Percentiles rank a stretch among this genome's conserved stretches.
Conservation (phyloP, 2,888 invertebrate genomes). For the Pterostichus niger region DNA sequence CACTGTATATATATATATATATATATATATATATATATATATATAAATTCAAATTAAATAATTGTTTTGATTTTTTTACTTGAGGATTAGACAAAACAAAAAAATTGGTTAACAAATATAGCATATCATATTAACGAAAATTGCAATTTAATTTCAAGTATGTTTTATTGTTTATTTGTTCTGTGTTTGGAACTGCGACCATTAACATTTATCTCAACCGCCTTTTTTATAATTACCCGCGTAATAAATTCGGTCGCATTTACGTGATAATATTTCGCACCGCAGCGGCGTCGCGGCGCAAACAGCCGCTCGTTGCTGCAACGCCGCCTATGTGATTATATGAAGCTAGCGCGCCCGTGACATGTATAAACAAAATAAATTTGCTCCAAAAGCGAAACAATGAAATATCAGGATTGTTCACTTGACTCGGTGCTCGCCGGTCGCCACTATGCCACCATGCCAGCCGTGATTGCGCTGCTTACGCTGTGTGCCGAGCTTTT, state of each 20-base stretch:
- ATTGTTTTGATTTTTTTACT: too few species aligned
- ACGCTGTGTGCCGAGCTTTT: neutral
- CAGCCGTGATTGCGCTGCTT: neutral
- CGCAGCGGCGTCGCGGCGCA: conserved; percentile 22
- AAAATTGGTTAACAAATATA: too few species aligned
- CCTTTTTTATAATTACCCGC: conserved; percentile 62
- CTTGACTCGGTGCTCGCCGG: conserved; percentile 35
- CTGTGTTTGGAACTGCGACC: conserved; percentile 6
- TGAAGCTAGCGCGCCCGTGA: conserved; percentile 54
- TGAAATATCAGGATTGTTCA: conserved; percentile 61
- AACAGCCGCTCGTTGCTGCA: conserved; percentile 18
- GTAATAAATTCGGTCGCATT: conserved; percentile 60
- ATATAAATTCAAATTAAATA: too few species aligned
- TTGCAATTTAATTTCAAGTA: too few species aligned
- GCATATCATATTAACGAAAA: too few species aligned
- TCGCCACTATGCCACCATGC: too few species aligned
- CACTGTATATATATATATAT: too few species aligned
- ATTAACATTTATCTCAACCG: conserved; percentile 55
- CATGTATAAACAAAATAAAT: conserved; percentile 63
- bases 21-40: too few species aligned
- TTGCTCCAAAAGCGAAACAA: conserved; percentile 58
- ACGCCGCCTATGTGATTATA: conserved; percentile 43
- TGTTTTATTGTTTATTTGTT: neutral
- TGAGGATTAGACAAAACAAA: too few species aligned
- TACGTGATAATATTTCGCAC: conserved; percentile 62